Evolutionary conservation across 2,797 vertebrate genomes (phyloP), one percentile per base, ranked within the genome.

Genomic region (Periophthalmus magnuspinnatus): DNA sequence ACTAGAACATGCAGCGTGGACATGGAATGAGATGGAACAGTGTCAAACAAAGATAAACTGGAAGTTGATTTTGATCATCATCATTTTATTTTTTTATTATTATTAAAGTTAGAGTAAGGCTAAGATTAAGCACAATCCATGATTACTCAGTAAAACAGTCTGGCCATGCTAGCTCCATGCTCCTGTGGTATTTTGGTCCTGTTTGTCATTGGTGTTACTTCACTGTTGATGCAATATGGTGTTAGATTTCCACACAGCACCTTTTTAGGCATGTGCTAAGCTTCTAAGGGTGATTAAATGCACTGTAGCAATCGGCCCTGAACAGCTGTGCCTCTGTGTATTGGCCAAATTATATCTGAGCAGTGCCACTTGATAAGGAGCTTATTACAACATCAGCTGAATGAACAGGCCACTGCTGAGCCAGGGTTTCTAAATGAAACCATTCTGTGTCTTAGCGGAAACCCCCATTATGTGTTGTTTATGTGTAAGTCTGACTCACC

Each of bases 401-500:
- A 71, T 24, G 28, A 74, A 67, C 21, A 0, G 33, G 63, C 61
- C 65, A 24, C 36, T 71, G 66, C 10, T 10, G 58, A 24, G 38
- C 60, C 60, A 6, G 41, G 68, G 21, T 74, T 22, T 59, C 17
- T 24, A 34, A 36, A 68, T 68, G 57, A 54, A 76, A 80, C 60
- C 57, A 22, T 22, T 36, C 48, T 68, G 67, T 73, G 65, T 59
- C n/a, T 21, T 9, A 50, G 24, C 28, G 56, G 66, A 34, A 63
- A 36, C 2, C 6, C 19, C 0, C 41, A 45, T 45, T 28, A 28
- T 28, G 28, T 28, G 28, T 2, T n/a, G 38, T 33, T 64, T 4
- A 14, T 17, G 55, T 57, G 55, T 24, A 65, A 41, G 13, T 19
- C 17, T 70, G 3, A 90, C 74, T 89, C 81, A 97, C 97, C 97